Percentiles rank a stretch among this genome's conserved stretches.
Evolutionary conservation across 1,140 invertebrate species (phyloP).

Genomic region (Ladona fulva): DNA sequence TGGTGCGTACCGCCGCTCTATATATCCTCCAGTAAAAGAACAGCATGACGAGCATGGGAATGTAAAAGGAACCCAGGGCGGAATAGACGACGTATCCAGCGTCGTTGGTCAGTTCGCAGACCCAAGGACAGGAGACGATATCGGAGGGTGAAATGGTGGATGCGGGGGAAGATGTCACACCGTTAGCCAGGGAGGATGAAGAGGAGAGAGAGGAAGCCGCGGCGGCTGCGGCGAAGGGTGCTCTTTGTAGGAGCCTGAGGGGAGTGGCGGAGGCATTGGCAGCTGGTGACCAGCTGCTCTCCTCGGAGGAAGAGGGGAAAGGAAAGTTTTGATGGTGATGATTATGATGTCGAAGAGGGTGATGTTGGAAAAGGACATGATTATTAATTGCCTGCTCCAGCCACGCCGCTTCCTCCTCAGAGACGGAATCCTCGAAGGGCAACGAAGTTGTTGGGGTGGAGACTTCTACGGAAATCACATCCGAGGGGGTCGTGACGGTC

Average conservation of each 20-base stretch:
- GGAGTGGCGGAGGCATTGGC: not conserved
- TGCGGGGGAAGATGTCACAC: not conserved
- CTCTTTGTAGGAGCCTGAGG: not conserved
- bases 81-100: constrained; percentile 55
- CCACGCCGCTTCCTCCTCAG: not conserved
- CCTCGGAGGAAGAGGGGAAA: not conserved
- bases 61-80: constrained; percentile 89
- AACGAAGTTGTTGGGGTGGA: constrained; percentile 17
- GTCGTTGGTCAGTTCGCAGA: constrained; percentile 84
- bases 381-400: not conserved
- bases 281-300: not conserved
- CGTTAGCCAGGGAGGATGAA: too few relatives aligned
- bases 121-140: constrained; percentile 55
- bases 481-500: constrained; percentile 16
- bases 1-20: constrained; percentile 79
- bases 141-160: not conserved
- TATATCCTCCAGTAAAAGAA: constrained; percentile 97
- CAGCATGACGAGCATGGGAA: constrained; percentile 92
- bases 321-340: not conserved
- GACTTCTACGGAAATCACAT: constrained; percentile 19
- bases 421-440: not conserved
- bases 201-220: not conserved
- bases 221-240: not conserved
- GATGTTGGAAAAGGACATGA: not conserved
- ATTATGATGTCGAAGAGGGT: not conserved